Conservation (phyloP, 2,797 vertebrate genomes). For the Macropodus opercularis region DNA sequence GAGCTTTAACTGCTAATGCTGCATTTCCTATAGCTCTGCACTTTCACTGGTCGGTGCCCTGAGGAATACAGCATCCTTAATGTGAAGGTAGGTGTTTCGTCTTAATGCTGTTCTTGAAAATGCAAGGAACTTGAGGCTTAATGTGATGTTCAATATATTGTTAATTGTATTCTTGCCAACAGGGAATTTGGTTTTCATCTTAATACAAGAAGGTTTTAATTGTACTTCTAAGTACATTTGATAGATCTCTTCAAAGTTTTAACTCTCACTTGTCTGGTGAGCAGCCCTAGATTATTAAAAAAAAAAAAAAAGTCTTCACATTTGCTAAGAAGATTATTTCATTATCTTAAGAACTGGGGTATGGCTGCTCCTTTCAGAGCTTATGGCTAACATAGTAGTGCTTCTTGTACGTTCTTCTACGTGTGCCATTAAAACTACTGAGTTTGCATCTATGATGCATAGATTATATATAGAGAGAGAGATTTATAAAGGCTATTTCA, state of each 20-base stretch:
- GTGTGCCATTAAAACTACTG: no score
- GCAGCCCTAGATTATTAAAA: not conserved
- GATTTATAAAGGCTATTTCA: no score
- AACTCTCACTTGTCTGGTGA: not conserved
- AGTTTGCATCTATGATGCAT: no score
- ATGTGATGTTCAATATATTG: not conserved
- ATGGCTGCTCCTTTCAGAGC: not conserved
- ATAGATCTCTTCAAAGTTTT: conserved; percentile 10
- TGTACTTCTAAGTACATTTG: conserved; percentile 13
- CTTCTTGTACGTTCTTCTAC: no score
- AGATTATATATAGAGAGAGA: no score
- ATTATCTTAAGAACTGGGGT: conserved; percentile 6
- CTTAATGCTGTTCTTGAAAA: conserved; percentile 37
- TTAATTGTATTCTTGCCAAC: conserved; percentile 1
- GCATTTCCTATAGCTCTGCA: conserved; percentile 40
- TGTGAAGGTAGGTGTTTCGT: conserved; percentile 58
- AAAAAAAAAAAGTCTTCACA: no score
- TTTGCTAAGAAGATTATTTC: no score
- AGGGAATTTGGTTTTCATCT: not conserved
- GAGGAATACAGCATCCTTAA: conserved; percentile 60
- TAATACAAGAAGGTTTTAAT: not conserved
- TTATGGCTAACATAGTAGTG: not conserved
- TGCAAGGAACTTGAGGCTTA: not conserved
- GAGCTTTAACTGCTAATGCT: conserved; percentile 65
- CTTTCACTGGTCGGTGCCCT: conserved; percentile 29